Base-by-base conservation (phyloP, 2,113 vertebrate genomes). In the Forbesichthys agassizii region DNA sequence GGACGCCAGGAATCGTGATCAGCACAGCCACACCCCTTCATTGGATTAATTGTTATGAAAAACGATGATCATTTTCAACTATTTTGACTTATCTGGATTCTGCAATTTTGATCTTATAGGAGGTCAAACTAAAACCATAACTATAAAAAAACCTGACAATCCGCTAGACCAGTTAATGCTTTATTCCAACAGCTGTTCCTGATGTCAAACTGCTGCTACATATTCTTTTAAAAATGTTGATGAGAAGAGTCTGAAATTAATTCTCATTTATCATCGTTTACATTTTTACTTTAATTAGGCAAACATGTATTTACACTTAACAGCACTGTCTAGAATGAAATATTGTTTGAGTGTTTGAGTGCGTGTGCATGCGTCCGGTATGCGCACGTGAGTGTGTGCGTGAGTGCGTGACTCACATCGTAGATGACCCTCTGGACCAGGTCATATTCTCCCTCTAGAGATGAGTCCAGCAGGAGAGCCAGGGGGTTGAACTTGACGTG, bases 361-460 rank as follows among this genome's bases (percentile, higher is more conserved):
- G 27, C 2, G 33, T n/a, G 20, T n/a, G 53, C 14, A 55, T 14
- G 14, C 4, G 53, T 16, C 14, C 13, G 18, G 53, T 14, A 55
- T 14, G 53, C 14, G 53, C 53, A 55, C 53, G 53, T 55, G 5
- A 57, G 56, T 33, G 11, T 18, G 33, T 27, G 18, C 16, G 18
- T 33, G 1, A 6, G 1, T 10, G 48, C 1, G 51, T 12, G 20
- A 80, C 88, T 78, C 92, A 99, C 96, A 70, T 98, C 96, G 49
- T 97, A 99, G 87, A 98, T 97, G 79, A 98, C 95, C 84, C 97
- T 95, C 86, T 98, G 97, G 27, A 99, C 96, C 0, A 99, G 95
- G 85, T 99, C 96, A 74, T 96, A 99, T 78, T 99, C 97, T 9
- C 97, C 97, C 84, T 99, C 97, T 87, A 99, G 89, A 33, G 97